These are phyloP conservation scores for Drosophila kepulauana DNA, from an alignment of 1,140 invertebrate genomes.

Conservation along the genomic window DNA sequence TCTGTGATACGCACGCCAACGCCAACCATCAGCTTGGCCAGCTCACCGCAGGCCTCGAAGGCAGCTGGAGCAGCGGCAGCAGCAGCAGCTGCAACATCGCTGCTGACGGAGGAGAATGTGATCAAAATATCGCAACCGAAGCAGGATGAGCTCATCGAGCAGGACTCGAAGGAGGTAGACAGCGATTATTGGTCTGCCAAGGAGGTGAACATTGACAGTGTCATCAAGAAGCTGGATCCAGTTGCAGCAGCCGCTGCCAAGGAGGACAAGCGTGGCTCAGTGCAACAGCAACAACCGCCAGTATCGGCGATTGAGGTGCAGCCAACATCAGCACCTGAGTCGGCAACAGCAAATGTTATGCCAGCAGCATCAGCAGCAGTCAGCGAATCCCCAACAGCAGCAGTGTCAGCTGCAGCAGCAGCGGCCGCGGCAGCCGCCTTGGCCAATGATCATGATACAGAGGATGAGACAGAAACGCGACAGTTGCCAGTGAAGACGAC, in stretches of 20 bases:
- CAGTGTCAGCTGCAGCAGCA: conserved; percentile 10
- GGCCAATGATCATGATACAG: conserved; percentile 75
- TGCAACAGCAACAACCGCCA: conserved; percentile 20
- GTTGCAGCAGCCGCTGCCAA: conserved; percentile 76
- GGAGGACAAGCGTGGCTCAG: conserved; percentile 49
- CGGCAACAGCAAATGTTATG: conserved; percentile 46
- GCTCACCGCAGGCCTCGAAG: conserved; percentile 52
- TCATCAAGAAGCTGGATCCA: conserved; percentile 91
- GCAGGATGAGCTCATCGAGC: conserved; percentile 74
- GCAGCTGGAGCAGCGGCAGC: conserved; percentile 4
- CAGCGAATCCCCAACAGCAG: conserved; percentile 7
- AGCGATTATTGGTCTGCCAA: conserved; percentile 91
- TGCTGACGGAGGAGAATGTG: conserved; percentile 79
- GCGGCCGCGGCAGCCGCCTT: conserved; percentile 7
- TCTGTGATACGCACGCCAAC: conserved; percentile 77
- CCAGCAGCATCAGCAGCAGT: neutral
- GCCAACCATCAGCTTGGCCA: conserved; percentile 57
- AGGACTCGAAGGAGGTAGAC: conserved; percentile 88
- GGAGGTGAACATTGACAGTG: conserved; percentile 90
- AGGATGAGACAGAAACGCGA: conserved; percentile 78
- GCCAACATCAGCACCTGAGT: conserved; percentile 65
- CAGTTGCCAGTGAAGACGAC: conserved; percentile 48
- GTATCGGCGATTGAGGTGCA: conserved; percentile 61
- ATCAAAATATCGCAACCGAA: conserved; percentile 83
- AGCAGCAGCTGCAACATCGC: conserved; percentile 34